Evolutionary conservation across 2,888 invertebrate genomes (phyloP), one percentile per base, ranked within the genome.

Genomic region (Apamea epomidion): DNA sequence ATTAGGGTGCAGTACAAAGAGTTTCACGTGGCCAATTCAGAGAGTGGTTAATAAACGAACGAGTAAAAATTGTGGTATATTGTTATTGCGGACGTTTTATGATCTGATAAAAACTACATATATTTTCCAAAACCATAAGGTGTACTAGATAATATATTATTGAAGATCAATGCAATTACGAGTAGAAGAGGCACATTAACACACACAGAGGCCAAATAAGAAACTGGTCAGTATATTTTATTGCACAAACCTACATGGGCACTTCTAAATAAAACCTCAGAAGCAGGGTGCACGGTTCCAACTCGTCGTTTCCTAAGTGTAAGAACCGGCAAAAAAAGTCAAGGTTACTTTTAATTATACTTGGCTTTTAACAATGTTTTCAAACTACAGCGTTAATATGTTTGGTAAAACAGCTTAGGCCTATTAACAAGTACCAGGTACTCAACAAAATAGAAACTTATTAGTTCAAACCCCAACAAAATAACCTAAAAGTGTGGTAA

Each of bases 401-500:
- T 25, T 10, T 16, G 10, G 32, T 2, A 32, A 54, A 5, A 37
- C 16, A 54, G 32, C 37, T 37, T 18, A 54, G 0, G 18, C 25
- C 37, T 12, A 16, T 51, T 16, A 54, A 25, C 16, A 58, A 18
- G 12, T 71, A 25, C 6, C 1, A 71, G 5, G 37, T 71, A 58
- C 8, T 37, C 10, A 3, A 58, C 10, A n/a, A 71, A 70, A 25
- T 51, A 54, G 1, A 54, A 16, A 3, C 10, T 8, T 37, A 16
- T n/a, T 16, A 25, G 1, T 65, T 5, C 1, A 51, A 8, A 72
- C 10, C 54, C 7, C 21, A 54, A 60, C 16, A 74, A 48, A 84
- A 67, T 76, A 42, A 37, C 21, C 54, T 64, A 60, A 60, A 84
- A 80, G 65, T 37, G 7, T 54, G 6, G n/a, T 3, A 51, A 83